A percentile compares a stretch with the other conserved stretches of the same genome.
phyloP scores from a whole-genome alignment of 2,113 vertebrate species.

The Potamarius usumacintae region DNA sequence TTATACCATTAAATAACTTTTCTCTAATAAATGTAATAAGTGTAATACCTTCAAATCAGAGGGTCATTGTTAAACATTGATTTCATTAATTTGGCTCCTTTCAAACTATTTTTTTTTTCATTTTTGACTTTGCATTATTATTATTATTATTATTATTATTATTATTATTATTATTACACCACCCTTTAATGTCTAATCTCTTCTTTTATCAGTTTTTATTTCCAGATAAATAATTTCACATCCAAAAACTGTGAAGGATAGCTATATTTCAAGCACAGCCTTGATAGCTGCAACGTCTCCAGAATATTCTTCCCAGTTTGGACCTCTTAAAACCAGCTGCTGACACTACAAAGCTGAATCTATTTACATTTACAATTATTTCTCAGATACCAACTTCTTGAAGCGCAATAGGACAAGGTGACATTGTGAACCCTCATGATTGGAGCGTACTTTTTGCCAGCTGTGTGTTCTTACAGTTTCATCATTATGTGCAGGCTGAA shows the following conservation, averaged over 20 bases:
- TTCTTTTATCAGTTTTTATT: background rate
- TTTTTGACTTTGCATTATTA: background rate
- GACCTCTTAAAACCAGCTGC: background rate
- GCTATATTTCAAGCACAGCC: background rate
- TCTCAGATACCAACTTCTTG: background rate
- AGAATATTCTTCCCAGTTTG: background rate
- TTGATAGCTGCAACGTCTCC: background rate
- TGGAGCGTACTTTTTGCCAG: constrained; percentile 32
- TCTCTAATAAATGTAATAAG: background rate
- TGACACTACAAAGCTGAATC: constrained; percentile 1
- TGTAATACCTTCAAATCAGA: background rate
- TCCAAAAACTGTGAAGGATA: background rate
- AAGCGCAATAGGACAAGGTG: constrained; percentile 32
- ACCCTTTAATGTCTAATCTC: background rate
- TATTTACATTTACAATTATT: background rate
- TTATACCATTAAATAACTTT: background rate
- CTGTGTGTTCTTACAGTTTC: constrained; percentile 37
- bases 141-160: background rate
- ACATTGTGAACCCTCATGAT: constrained; percentile 32
- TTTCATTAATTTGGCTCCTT: background rate
- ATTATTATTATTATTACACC: background rate
- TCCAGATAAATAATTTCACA: background rate
- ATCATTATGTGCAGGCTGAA: constrained; percentile 33
- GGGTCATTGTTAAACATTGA: background rate
- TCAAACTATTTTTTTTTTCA: background rate